These are phyloP conservation scores for Mirza zaza DNA, from an alignment of 2,113 vertebrate species.

Conservation along the genomic window DNA sequence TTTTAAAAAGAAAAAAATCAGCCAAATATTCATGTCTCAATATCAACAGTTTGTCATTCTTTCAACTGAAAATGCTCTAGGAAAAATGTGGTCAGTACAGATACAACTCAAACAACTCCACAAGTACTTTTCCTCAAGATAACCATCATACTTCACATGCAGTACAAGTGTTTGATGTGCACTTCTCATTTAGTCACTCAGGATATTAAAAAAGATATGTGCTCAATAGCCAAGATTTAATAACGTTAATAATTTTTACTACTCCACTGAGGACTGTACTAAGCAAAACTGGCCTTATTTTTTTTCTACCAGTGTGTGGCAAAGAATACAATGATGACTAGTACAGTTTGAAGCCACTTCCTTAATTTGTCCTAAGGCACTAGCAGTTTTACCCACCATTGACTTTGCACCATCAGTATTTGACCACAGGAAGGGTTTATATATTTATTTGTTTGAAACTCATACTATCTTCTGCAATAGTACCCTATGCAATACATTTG, in stretches of 20 bases:
- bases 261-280: background rate
- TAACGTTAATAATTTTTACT: constrained; percentile 8
- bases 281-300: background rate
- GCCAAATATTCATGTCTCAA: constrained; percentile 2
- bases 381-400: background rate
- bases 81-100: background rate
- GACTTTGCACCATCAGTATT: background rate
- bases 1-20: background rate
- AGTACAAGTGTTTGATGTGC: background rate
- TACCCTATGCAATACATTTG: background rate
- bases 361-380: background rate
- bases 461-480: background rate
- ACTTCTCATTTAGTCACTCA: background rate
- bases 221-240: background rate
- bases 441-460: background rate
- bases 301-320: background rate
- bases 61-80: background rate
- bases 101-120: background rate
- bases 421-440: background rate
- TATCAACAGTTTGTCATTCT: background rate
- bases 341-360: background rate
- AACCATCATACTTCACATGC: background rate
- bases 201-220: background rate
- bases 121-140: background rate
- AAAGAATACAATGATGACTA: background rate